phyloP scores from a whole-genome alignment of 2,888 invertebrate genomes.

The Cyaniris semiargus region DNA sequence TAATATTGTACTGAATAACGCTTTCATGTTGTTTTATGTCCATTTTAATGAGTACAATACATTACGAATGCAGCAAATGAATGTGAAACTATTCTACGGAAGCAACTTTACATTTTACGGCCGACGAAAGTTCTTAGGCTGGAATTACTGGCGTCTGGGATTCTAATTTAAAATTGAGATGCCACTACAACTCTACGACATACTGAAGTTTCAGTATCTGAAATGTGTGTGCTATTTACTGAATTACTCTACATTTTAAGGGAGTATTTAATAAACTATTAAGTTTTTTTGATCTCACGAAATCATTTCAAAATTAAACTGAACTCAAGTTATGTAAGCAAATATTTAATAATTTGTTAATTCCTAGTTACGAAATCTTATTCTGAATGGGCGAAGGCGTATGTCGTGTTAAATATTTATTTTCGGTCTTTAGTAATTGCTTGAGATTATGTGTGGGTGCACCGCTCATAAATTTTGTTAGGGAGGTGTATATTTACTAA shows the following conservation, averaged over 20 bases:
- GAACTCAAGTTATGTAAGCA: not conserved
- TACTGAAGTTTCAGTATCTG: not conserved
- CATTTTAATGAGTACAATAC: not conserved
- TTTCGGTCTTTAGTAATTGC: not conserved
- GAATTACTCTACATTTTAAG: not conserved
- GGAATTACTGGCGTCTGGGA: not conserved
- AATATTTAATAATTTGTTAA: not conserved
- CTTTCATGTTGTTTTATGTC: not conserved
- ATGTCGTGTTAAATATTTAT: not conserved
- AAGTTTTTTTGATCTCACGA: not conserved
- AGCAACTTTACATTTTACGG: not conserved
- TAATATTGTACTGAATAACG: not conserved
- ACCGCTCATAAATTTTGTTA: not conserved
- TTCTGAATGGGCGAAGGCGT: not conserved
- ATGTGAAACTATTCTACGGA: constrained; percentile 8
- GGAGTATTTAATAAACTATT: not conserved
- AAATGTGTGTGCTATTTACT: not conserved
- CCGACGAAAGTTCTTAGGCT: constrained; percentile 16
- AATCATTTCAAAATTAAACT: not conserved
- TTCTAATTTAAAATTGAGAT: constrained; percentile 5
- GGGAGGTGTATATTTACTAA: not conserved
- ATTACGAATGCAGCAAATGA: constrained; percentile 8
- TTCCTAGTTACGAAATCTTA: not conserved
- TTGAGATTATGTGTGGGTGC: constrained; percentile 1
- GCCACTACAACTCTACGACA: constrained; percentile 9